Evolutionary conservation across 92 coral and sea anemone genomes (phyloP).

Genomic region (Umimayanthus kanabou): DNA sequence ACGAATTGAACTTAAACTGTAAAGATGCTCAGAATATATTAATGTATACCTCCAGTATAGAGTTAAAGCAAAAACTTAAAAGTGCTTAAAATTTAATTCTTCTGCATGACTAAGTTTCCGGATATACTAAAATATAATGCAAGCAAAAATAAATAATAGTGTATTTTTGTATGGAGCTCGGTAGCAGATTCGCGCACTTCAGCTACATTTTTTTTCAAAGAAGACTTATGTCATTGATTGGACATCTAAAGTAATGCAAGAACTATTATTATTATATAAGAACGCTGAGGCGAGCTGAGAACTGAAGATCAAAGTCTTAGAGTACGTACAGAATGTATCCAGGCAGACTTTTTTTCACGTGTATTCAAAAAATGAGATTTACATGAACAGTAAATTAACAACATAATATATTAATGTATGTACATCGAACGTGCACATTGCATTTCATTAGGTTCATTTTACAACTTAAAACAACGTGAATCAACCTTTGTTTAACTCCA

Average conservation of each 20-base stretch:
- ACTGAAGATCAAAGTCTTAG: not conserved
- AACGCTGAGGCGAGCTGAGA: not conserved
- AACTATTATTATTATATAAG: not conserved
- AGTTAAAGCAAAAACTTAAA: not conserved
- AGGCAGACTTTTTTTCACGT: not conserved
- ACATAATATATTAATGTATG: no score
- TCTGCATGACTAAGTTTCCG: not conserved
- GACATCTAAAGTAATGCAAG: not conserved
- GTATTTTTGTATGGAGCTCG: not conserved
- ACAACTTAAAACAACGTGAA: not conserved
- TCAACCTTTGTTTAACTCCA: not conserved
- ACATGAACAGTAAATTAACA: no score
- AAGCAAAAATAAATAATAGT: not conserved
- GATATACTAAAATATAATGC: not conserved
- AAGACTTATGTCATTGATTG: not conserved
- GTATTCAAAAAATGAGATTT: no score
- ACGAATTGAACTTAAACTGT: not conserved
- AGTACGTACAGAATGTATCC: not conserved
- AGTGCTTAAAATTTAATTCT: not conserved
- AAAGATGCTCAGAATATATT: not conserved
- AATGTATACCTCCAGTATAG: not conserved
- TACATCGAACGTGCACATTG: not conserved
- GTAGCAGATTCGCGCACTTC: not conserved
- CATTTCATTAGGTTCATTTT: not conserved
- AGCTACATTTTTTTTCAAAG: not conserved